Base-by-base conservation (phyloP, 2,888 invertebrate genomes). In the Agapostemon virescens region DNA sequence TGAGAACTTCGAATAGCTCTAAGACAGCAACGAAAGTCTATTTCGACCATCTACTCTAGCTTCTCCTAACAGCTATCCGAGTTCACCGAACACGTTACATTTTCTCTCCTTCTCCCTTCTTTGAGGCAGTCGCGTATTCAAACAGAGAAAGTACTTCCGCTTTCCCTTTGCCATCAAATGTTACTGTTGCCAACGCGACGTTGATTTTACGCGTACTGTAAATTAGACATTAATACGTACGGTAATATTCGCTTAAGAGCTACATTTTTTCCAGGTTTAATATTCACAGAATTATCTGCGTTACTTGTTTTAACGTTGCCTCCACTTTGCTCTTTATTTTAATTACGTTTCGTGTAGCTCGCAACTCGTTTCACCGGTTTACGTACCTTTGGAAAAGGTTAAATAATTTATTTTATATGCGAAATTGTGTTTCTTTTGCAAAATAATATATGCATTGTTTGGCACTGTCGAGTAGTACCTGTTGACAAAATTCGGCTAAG, bases 1-100 rank as follows among this genome's bases (percentile, higher is more conserved):
- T 84, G 52, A 82, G 67, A 86, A 84, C 80, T 76, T 82, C 70
- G 80, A 80, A 74, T 71, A 73, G 73, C 78, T 68, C 36, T 64
- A 33, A 82, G 81, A 76, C 69, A 69, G 40, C 72, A 69, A 64
- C 82, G 82, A 84, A 84, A 77, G 80, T 66, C 78, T 42, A 71
- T 82, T 82, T 38, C 69, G 79, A 79, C 79, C 79, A 74, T 72
- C 79, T 42, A 61, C 76, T 81, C 45, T n/a, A 66, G 77, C 81
- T 74, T 23, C 23, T 20, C 0, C 64, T 30, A 33, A 40, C 40
- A 69, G 1, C n/a, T 30, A 71, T 76, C 52, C 55, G 58, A 30
- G n/a, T 30, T 40, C 67, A 61, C 49, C 36, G 33, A 49, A 33
- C 30, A 20, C 55, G 26, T 71, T 61, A 15, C 67, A 58, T 45